These are phyloP conservation scores for Andrena flavipes DNA, from an alignment of 2,888 invertebrate genomes.

Conservation along the genomic window DNA sequence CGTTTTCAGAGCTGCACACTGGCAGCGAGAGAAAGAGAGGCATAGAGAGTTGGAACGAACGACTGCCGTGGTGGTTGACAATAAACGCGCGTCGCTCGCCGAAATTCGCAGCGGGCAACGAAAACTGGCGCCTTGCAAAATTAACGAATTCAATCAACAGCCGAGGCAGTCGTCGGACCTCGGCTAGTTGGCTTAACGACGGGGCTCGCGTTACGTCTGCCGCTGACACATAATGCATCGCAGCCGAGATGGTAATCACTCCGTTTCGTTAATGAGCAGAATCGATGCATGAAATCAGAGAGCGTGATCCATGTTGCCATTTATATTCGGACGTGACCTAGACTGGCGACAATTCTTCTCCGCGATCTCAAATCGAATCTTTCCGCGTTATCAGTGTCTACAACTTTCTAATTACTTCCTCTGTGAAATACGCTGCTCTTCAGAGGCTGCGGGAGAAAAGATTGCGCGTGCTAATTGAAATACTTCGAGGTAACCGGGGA, in stretches of 20 bases:
- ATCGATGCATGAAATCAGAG: constrained; percentile 23
- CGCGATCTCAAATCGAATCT: not conserved
- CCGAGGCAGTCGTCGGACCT: constrained; percentile 11
- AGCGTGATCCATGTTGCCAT: constrained; percentile 3
- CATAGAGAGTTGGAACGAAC: not conserved
- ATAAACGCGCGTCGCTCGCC: constrained; percentile 53
- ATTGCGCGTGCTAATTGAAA: not conserved
- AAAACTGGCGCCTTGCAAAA: constrained; percentile 41
- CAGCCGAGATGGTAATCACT: constrained; percentile 24
- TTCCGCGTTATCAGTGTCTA: not conserved
- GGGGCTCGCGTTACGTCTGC: constrained; percentile 41
- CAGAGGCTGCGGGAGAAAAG: not conserved
- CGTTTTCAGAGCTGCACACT: constrained; percentile 61
- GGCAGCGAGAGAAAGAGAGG: not conserved
- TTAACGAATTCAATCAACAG: constrained; percentile 70
- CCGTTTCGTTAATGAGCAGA: constrained; percentile 39
- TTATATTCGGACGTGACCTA: constrained; percentile 25
- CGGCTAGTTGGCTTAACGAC: constrained; percentile 43
- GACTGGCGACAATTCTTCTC: constrained; percentile 7
- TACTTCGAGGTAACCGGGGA: not conserved
- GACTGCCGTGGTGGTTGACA: constrained; percentile 41
- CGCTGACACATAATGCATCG: constrained; percentile 31
- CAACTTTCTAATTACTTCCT: constrained; percentile 17
- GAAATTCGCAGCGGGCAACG: constrained; percentile 58
- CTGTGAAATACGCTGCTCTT: not conserved